Percentiles rank a stretch among this genome's conserved stretches.
Conservation (phyloP, 2,113 vertebrate genomes). For the Brachypteracias leptosomus region DNA sequence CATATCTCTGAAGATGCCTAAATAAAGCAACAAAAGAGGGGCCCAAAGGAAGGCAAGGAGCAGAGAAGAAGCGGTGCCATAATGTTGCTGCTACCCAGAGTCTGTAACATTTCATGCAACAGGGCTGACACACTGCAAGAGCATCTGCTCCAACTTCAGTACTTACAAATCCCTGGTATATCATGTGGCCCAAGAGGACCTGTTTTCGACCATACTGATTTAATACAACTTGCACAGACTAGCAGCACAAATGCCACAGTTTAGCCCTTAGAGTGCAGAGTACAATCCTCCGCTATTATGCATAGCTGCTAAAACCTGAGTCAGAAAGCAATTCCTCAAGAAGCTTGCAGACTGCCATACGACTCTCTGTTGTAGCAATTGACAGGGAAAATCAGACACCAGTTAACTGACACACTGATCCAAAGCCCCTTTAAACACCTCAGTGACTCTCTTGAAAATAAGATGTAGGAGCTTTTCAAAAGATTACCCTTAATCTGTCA, state of each 20-base stretch:
- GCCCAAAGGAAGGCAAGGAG: background rate
- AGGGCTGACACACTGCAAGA: background rate
- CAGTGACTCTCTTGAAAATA: slow-evolving; percentile 41
- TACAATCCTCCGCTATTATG: background rate
- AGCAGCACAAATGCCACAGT: background rate
- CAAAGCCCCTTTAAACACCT: slow-evolving; percentile 63
- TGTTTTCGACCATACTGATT: background rate
- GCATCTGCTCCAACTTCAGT: background rate
- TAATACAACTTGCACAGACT: background rate
- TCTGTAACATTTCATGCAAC: accelerated
- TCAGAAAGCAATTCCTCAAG: background rate
- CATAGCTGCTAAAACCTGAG: background rate
- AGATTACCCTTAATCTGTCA: slow-evolving; percentile 67
- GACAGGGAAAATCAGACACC: slow-evolving; percentile 40
- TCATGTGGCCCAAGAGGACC: background rate
- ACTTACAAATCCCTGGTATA: background rate
- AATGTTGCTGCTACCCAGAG: background rate
- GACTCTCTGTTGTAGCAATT: background rate
- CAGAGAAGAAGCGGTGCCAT: background rate
- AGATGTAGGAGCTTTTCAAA: slow-evolving; percentile 46
- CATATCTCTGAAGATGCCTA: background rate
- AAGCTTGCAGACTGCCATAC: background rate
- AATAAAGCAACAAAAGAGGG: background rate
- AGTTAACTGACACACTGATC: slow-evolving; percentile 43
- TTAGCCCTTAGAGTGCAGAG: background rate